A percentile compares a stretch with the other conserved stretches of the same genome.
Conservation (phyloP, 2,888 invertebrate species). For the Hoplodrina ambigua region DNA sequence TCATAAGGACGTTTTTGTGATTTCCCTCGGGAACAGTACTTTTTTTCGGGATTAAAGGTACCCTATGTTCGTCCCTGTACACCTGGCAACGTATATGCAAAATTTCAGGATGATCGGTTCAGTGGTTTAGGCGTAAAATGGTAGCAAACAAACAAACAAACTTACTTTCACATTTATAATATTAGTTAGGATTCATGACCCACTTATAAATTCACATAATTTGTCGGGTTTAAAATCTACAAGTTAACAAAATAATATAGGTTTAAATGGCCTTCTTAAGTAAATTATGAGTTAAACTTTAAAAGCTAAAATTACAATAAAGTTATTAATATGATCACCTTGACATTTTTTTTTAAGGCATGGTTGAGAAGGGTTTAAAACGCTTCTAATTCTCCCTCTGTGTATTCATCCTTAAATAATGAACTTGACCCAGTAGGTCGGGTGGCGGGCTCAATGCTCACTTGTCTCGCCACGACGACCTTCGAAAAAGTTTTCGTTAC, state of each 20-base stretch:
- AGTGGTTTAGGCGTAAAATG: too few relatives aligned
- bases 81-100: too few relatives aligned
- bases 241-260: neutral
- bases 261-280: slow-evolving; percentile 6
- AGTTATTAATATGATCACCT: slow-evolving; percentile 23
- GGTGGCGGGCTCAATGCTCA: slow-evolving; percentile 64
- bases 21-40: too few relatives aligned
- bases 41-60: too few relatives aligned
- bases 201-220: too few relatives aligned
- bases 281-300: neutral
- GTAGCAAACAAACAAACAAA: too few relatives aligned
- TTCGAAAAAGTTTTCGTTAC: slow-evolving; percentile 75
- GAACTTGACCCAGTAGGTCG: slow-evolving; percentile 82
- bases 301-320: slow-evolving; percentile 20
- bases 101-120: too few relatives aligned
- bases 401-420: slow-evolving; percentile 75
- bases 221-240: neutral
- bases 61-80: too few relatives aligned
- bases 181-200: too few relatives aligned
- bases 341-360: slow-evolving; percentile 41
- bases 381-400: slow-evolving; percentile 53
- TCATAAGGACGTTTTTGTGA: too few relatives aligned
- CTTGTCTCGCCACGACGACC: slow-evolving; percentile 72
- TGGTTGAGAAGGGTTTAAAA: slow-evolving; percentile 36
- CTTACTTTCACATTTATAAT: too few relatives aligned